Base-by-base conservation (phyloP, 92 coral and sea anemone species). In the Porites evermanni region DNA sequence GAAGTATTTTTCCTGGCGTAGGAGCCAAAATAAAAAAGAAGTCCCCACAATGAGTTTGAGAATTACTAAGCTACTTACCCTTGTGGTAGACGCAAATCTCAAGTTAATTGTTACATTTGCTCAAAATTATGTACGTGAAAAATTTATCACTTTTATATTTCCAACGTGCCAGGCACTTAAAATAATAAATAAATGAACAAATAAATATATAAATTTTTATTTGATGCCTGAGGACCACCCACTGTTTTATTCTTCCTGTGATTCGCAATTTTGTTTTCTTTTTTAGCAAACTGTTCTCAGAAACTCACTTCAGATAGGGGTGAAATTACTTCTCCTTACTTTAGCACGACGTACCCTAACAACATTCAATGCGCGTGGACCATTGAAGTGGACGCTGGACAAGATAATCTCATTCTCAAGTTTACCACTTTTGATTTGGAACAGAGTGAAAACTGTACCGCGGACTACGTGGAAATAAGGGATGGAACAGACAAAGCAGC, bases 371-470 rank as follows among this genome's bases (percentile, higher is more conserved):
- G 84, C 53, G 65, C 14, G 4, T 79, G 84, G 84, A 66, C 59
- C 8, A 79, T 79, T 10, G 11, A 64, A 67, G 51, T 79, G 14
- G 74, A 67, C 64, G 64, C 51, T 14, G 74, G 66, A 79, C 74
- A 23, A 7, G 52, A 21, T 17, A 74, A 66, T 20, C 74, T 79
- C 64, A 23, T 19, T n/a, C 47, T 79, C 63, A 79, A 66, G 26
- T 79, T 79, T 53, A 79, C 65, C 14, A 50, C 84, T 64, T 79
- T 79, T 79, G 84, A 79, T 50, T 67, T 79, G 66, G 84, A 79
- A 24, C 74, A 79, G 51, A 79, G 84, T 53, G 52, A 50, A 3
- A 7, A 53, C 74, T 79, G 84, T 19, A 24, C 19, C 11, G 84
- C 84, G 3, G 84, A 79, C 53, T 79, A 79, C 71, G 84, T 79